Evolutionary conservation across 2,797 vertebrate genomes (phyloP), one percentile per base, ranked within the genome.

Genomic region (Phaenicophaeus curvirostris): DNA sequence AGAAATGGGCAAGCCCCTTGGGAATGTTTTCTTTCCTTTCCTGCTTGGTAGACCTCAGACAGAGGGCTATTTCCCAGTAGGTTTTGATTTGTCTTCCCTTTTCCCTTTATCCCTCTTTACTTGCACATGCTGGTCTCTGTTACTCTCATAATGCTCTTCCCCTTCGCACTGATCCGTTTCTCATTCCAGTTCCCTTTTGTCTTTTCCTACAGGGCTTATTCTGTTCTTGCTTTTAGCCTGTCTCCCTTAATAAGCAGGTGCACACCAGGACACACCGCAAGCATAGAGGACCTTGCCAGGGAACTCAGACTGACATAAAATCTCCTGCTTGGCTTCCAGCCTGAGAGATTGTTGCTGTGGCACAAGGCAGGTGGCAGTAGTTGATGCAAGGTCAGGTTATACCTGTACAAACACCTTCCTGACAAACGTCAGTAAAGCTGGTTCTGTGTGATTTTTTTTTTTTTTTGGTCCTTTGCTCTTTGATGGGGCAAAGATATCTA

Each of bases 121-220:
- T 81, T 37, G 8, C 37, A 23, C 48, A 13, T 1, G 10, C 44
- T 50, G 20, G 46, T 84, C 9, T 31, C 18, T n/a, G 5, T 78
- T 75, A 23, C 14, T 41, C 7, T 25, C 2, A 0, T 31, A 88
- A 53, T 0, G 2, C 5, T 19, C 35, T 31, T 41, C 11, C 9
- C 7, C 15, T 61, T 44, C 13, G 18, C 20, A 10, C 4, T 44
- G 41, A 42, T 42, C 31, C 51, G 3, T 50, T 75, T 73, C 50
- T 73, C 7, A 4, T 46, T 67, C 16, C 5, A 16, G n/a, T 80
- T 85, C 14, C 13, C n/a, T 75, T 79, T 57, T 1, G 2, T 11
- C 13, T 72, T 67, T 58, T 51, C 39, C 23, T 72, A 33, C 54
- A 77, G 61, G 10, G 13, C 18, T 81, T 42, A 15, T 57, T 54